A percentile compares a stretch with the other conserved stretches of the same genome.
Evolutionary conservation across 2,797 vertebrate species (phyloP).

Genomic region (Cryptoblepharus egeriae): DNA sequence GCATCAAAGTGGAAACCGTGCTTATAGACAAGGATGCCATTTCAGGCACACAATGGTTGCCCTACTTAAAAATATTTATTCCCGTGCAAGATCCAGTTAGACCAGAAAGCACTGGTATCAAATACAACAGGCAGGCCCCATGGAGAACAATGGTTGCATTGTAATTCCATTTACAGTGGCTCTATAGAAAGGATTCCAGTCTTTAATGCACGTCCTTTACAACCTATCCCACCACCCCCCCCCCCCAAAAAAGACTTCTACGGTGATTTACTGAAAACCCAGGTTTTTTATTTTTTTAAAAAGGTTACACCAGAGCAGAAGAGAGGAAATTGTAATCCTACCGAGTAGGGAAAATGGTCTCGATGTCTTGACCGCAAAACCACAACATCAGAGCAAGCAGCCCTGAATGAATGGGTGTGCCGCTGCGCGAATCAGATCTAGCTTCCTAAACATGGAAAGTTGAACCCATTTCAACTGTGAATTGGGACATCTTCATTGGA

Average conservation of each 20-base stretch:
- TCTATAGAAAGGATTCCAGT: not conserved
- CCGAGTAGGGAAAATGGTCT: slow-evolving; percentile 4
- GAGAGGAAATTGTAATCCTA: slow-evolving; percentile 2
- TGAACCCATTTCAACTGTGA: not conserved
- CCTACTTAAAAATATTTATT: not conserved
- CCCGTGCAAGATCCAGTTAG: not conserved
- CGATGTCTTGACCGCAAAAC: not conserved
- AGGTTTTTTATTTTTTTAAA: too few relatives aligned
- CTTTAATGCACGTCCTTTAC: not conserved
- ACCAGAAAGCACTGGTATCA: too few relatives aligned
- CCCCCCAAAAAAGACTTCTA: not conserved
- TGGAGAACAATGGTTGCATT: slow-evolving; percentile 1
- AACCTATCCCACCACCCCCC: not conserved
- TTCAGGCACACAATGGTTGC: not conserved
- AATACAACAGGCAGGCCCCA: not conserved
- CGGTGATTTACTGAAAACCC: not conserved
- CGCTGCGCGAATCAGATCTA: not conserved
- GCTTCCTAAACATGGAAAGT: not conserved
- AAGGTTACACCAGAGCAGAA: not conserved
- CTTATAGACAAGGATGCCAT: not conserved
- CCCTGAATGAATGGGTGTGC: not conserved
- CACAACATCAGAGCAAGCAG: not conserved
- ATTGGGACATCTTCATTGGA: not conserved
- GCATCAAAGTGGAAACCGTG: not conserved
- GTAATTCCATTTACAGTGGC: not conserved